Base-by-base conservation (phyloP, 2,113 vertebrate genomes). In the Columbina picui region DNA sequence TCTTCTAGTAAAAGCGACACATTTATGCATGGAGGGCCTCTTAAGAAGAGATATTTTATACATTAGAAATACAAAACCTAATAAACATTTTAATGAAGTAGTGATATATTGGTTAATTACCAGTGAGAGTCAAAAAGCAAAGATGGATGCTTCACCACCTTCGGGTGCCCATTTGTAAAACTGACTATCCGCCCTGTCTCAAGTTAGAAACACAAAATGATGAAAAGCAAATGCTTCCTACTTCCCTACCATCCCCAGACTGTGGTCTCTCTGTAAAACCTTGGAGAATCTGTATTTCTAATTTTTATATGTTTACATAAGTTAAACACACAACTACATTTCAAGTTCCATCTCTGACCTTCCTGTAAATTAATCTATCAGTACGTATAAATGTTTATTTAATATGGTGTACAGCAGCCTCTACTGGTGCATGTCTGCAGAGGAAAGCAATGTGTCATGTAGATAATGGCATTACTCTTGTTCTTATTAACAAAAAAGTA, bases 381-480 rank as follows among this genome's bases (percentile, higher is more conserved):
- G 78, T 68, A 93, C 21, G 25, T 91, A 92, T 84, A 96, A 94
- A 95, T 96, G 74, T 91, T 95, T 95, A 95, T 83, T 97, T 96
- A 92, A 91, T 92, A 94, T 74, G 95, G 91, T 96, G 85, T 61
- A 96, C 87, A 96, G 93, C 89, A 97, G 91, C 94, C 89, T 92
- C 92, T 97, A 79, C 95, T 96, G 91, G 95, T 77, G 69, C 91
- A 68, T 84, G 76, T 83, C 90, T 94, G 93, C 55, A 93, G 92
- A 96, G 85, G 86, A 96, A 74, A 73, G 47, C 53, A 68, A 80
- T 59, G 30, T 38, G 30, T 90, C 71, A 59, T 38, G 38, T 3
- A 85, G 75, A 68, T 63, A 95, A 83, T 55, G 19, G 26, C n/a
- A 92, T 70, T 63, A 56, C 29, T 89, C 84, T 57, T 82, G 50